Conservation (phyloP, 2,888 invertebrate genomes). For the Nephrotoma guestfalica region DNA sequence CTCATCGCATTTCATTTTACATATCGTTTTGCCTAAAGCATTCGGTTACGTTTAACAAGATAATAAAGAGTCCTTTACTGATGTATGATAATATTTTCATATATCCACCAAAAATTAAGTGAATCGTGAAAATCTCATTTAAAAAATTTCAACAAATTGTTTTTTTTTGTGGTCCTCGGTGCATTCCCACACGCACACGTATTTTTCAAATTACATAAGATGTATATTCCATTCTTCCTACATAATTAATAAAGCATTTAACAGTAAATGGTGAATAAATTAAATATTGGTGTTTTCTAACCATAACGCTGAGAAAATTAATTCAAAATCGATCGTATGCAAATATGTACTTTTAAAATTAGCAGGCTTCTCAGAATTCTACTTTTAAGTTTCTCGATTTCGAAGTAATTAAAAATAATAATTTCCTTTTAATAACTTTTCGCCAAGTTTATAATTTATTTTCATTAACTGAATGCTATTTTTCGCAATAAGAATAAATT, state of each 20-base stretch:
- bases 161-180: too few species aligned
- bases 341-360: neutral
- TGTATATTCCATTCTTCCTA: neutral
- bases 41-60: neutral
- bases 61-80: neutral
- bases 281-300: neutral
- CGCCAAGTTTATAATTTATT: neutral
- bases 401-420: neutral
- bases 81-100: neutral
- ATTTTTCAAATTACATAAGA: neutral
- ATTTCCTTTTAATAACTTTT: neutral
- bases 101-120: neutral
- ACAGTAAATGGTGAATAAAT: neutral
- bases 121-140: neutral
- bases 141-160: neutral
- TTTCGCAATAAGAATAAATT: too few species aligned
- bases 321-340: neutral
- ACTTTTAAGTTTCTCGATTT: neutral
- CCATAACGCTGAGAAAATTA: neutral
- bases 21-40: neutral
- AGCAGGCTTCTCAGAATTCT: too few species aligned
- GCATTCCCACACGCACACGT: neutral
- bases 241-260: neutral
- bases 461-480: too few species aligned
- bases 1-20: neutral